Evolutionary conservation across 1,140 invertebrate genomes (phyloP).

Genomic region (Thalassaphorura encarpata): DNA sequence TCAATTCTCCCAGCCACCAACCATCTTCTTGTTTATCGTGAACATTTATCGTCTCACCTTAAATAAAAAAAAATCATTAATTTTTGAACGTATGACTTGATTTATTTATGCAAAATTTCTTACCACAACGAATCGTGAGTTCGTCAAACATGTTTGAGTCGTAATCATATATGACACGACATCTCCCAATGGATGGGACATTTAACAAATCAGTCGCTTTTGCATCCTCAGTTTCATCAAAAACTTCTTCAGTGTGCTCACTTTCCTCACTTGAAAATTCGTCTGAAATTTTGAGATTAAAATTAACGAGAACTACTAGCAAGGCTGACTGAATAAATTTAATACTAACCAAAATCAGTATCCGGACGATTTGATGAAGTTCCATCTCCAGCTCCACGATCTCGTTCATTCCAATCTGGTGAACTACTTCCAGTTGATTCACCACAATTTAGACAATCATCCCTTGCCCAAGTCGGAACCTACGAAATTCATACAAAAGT

Average conservation of each 20-base stretch:
- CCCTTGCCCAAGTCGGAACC: slow-evolving; percentile 68
- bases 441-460: slow-evolving; percentile 41
- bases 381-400: slow-evolving; percentile 69
- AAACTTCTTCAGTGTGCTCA: slow-evolving; percentile 28
- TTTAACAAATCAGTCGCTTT: slow-evolving; percentile 37
- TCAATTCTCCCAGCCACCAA: slow-evolving; percentile 86
- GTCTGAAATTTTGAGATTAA: slow-evolving; percentile 40
- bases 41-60: slow-evolving; percentile 75
- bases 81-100: not conserved
- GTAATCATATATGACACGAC: slow-evolving; percentile 77
- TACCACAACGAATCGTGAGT: slow-evolving; percentile 65
- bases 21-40: slow-evolving; percentile 86
- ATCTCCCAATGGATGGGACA: slow-evolving; percentile 48
- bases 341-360: slow-evolving; percentile 66
- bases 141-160: slow-evolving; percentile 79
- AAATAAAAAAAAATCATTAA: slow-evolving; percentile 17
- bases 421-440: slow-evolving; percentile 47
- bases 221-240: slow-evolving; percentile 34
- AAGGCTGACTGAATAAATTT: too few relatives aligned
- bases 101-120: slow-evolving; percentile 14
- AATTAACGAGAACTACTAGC: not conserved
- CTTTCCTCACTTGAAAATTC: slow-evolving; percentile 62
- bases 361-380: slow-evolving; percentile 68
- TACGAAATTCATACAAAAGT: slow-evolving; percentile 37
- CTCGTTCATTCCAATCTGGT: slow-evolving; percentile 53